phyloP scores from a whole-genome alignment of 2,113 vertebrate species.

The Odontesthes bonariensis region DNA sequence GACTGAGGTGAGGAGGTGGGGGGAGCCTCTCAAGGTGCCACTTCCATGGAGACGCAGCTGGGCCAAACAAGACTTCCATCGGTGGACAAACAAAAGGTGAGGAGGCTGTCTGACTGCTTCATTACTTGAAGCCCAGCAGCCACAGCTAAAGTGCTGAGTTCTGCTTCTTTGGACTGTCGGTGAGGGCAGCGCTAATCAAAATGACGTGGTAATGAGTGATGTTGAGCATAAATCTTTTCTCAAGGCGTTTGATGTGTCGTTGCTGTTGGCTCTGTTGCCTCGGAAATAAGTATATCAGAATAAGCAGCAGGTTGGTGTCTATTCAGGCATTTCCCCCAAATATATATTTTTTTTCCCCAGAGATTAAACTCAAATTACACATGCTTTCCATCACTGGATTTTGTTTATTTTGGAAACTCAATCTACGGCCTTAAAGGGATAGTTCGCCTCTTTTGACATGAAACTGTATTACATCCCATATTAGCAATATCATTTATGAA shows the following conservation, averaged over 20 bases:
- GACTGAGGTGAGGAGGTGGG: slow-evolving; percentile 26
- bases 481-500: no score
- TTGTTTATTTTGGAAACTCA: slow-evolving; percentile 14
- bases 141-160: slow-evolving; percentile 59
- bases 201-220: slow-evolving; percentile 92
- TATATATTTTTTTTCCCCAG: neutral
- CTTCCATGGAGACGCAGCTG: slow-evolving; percentile 96
- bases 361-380: neutral
- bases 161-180: slow-evolving; percentile 61
- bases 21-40: slow-evolving; percentile 89
- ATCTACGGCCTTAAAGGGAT: slow-evolving; percentile 13
- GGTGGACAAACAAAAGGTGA: slow-evolving; percentile 83
- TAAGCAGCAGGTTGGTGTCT: slow-evolving; percentile 84
- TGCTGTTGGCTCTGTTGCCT: slow-evolving; percentile 86
- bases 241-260: slow-evolving; percentile 81
- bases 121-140: slow-evolving; percentile 76
- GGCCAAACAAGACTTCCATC: slow-evolving; percentile 93
- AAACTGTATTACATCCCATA: no score
- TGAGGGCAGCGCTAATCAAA: slow-evolving; percentile 92
- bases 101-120: slow-evolving; percentile 85
- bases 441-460: no score
- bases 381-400: slow-evolving; percentile 1
- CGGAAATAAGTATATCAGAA: slow-evolving; percentile 81
- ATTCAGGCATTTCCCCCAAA: slow-evolving; percentile 35
- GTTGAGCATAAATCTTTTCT: slow-evolving; percentile 86